These are phyloP conservation scores for Diphyllodes magnificus DNA, from an alignment of 2,113 vertebrate genomes.

Conservation along the genomic window DNA sequence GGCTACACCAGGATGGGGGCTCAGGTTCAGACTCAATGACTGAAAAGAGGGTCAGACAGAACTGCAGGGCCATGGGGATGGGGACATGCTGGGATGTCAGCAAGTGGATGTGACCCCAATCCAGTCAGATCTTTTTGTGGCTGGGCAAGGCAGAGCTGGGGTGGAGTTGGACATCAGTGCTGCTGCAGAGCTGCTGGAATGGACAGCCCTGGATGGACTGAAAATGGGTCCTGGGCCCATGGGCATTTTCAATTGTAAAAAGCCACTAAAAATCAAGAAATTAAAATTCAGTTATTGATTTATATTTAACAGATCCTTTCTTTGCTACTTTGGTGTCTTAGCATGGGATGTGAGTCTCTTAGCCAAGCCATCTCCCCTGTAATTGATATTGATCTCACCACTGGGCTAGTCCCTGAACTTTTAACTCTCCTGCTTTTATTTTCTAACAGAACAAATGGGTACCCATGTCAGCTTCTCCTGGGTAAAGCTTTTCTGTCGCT, in stretches of 20 bases:
- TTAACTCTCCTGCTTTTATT: not conserved
- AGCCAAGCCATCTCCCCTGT: not conserved
- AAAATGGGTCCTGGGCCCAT: not conserved
- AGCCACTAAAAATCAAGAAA: not conserved
- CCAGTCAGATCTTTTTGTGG: not conserved
- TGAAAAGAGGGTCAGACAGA: not conserved
- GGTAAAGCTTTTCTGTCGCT: not conserved
- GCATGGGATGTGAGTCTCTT: not conserved
- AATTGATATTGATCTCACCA: slow-evolving; percentile 24
- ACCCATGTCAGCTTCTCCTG: not conserved
- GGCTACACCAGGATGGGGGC: accelerated
- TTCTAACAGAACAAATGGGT: not conserved
- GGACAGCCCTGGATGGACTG: not conserved
- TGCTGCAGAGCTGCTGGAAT: not conserved
- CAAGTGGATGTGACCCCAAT: not conserved
- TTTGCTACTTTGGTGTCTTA: not conserved
- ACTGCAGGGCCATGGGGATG: accelerated
- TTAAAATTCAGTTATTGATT: not conserved
- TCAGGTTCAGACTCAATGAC: not conserved
- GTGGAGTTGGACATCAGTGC: not conserved
- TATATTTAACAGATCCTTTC: not conserved
- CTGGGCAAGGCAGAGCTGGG: not conserved
- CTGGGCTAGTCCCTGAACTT: not conserved
- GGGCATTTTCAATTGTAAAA: not conserved
- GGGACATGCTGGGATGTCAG: not conserved